Evolutionary conservation across 37 sponge, comb jelly and placozoan genomes (phyloP).

Genomic region (Oscarella lobularis): DNA sequence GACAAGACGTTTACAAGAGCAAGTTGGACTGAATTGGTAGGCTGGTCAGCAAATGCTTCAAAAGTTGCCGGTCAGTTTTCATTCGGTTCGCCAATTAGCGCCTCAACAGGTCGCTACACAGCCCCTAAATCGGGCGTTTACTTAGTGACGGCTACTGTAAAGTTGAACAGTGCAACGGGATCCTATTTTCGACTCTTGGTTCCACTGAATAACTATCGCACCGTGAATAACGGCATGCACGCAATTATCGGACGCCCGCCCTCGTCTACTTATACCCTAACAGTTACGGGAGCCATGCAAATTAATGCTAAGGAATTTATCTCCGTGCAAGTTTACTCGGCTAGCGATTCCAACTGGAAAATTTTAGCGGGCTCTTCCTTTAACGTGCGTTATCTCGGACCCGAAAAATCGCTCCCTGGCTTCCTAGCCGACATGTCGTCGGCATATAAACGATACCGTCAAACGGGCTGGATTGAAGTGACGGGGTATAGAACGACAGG

Average conservation of each 20-base stretch:
- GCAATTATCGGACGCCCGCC: background rate
- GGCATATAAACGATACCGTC: background rate
- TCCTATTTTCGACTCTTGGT: background rate
- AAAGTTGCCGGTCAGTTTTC: background rate
- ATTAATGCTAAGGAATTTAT: background rate
- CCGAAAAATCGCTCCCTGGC: background rate
- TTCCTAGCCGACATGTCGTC: background rate
- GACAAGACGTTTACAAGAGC: background rate
- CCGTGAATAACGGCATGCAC: slow-evolving; percentile 1
- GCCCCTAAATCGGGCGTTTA: background rate
- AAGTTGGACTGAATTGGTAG: background rate
- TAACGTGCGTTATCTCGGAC: background rate
- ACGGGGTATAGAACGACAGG: background rate
- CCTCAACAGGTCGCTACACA: background rate
- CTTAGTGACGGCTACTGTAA: background rate
- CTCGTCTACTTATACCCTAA: background rate
- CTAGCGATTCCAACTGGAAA: background rate
- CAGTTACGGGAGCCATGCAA: background rate
- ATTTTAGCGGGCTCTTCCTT: background rate
- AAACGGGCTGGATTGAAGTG: background rate
- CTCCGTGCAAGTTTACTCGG: background rate
- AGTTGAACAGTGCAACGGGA: background rate
- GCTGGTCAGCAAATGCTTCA: background rate
- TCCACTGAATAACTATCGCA: background rate
- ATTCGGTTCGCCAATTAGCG: background rate